Evolutionary conservation across 2,797 vertebrate genomes (phyloP).

Genomic region (Garrulus glandarius): DNA sequence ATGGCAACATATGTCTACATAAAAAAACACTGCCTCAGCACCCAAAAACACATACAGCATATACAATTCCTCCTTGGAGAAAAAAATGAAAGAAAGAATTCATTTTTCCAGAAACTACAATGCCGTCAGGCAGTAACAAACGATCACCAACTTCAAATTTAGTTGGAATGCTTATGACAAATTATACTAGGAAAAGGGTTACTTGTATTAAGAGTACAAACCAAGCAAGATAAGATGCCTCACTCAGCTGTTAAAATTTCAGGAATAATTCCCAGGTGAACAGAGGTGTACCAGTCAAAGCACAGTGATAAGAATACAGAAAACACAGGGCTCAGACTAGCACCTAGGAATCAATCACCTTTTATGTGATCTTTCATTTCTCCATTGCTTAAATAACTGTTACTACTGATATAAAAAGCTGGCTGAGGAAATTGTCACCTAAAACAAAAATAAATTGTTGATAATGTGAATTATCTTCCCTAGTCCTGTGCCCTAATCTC

Average conservation of each 20-base stretch:
- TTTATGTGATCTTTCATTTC: background rate
- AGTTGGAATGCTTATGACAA: background rate
- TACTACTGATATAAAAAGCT: background rate
- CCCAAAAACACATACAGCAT: background rate
- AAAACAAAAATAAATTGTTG: background rate
- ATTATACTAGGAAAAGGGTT: background rate
- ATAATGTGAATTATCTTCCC: background rate
- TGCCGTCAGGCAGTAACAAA: background rate
- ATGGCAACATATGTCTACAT: background rate
- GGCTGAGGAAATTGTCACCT: background rate
- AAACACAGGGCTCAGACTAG: background rate
- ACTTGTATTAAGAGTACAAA: background rate
- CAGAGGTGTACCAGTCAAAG: background rate
- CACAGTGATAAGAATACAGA: background rate
- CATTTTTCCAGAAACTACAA: background rate
- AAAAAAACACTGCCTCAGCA: background rate
- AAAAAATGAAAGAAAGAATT: background rate
- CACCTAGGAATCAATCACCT: background rate
- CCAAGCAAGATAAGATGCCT: background rate
- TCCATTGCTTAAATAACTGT: background rate
- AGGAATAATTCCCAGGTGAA: background rate
- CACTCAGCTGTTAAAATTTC: background rate
- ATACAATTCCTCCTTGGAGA: background rate
- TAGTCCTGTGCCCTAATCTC: background rate
- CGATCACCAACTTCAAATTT: background rate